Evolutionary conservation across 2,888 invertebrate species (phyloP).

Genomic region (Lordiphosa fenestrarum): DNA sequence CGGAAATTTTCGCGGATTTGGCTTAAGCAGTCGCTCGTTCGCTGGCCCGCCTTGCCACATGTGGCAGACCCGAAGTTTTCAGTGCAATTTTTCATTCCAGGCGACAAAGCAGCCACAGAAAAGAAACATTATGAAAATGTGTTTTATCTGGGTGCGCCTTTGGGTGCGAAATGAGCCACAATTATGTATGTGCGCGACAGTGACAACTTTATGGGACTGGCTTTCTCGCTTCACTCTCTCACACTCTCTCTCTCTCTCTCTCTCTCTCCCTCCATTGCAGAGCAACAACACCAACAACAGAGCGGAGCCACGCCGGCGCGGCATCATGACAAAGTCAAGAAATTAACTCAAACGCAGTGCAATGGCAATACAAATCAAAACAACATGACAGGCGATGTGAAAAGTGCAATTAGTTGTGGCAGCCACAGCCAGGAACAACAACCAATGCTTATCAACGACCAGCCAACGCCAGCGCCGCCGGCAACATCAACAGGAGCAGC

Average conservation of each 20-base stretch:
- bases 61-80: conserved; percentile 37
- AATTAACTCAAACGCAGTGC: conserved; percentile 70
- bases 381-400: conserved; percentile 74
- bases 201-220: conserved; percentile 56
- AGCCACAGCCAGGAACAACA: conserved; percentile 37
- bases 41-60: conserved; percentile 45
- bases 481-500: conserved; percentile 26
- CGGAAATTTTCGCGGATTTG: conserved; percentile 65
- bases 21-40: conserved; percentile 42
- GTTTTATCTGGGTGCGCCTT: conserved; percentile 19
- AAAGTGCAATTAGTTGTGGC: conserved; percentile 73
- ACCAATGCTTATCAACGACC: conserved; percentile 61
- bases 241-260: background rate
- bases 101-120: conserved; percentile 26
- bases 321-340: conserved; percentile 66
- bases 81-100: conserved; percentile 46
- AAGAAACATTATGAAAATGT: conserved; percentile 51
- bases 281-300: conserved; percentile 41
- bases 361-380: conserved; percentile 76
- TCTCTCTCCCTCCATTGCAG: conserved; percentile 35
- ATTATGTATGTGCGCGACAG: conserved; percentile 34
- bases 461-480: conserved; percentile 44
- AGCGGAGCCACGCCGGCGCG: conserved; percentile 39
- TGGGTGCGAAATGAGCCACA: conserved; percentile 43
- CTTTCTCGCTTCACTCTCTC: conserved; percentile 11